Percentiles rank a stretch among this genome's conserved stretches.
Conservation (phyloP, 2,888 invertebrate genomes). For the Melieria omissa region DNA sequence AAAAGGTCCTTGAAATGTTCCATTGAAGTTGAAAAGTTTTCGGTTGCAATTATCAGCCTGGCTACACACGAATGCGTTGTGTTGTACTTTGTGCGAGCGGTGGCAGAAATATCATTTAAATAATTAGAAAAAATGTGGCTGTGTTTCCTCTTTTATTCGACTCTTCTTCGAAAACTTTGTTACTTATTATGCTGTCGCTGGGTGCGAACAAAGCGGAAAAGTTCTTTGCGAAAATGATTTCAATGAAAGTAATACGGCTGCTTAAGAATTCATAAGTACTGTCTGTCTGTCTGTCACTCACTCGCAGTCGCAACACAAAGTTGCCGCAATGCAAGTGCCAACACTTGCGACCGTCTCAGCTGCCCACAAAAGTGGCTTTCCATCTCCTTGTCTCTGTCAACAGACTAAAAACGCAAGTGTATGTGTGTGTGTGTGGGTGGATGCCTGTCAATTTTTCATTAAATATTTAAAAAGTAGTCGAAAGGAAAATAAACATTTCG, state of each 20-base stretch:
- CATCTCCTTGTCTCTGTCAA: neutral
- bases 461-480: slow-evolving; percentile 60
- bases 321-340: neutral
- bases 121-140: slow-evolving; percentile 48
- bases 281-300: neutral
- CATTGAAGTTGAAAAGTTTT: slow-evolving; percentile 43
- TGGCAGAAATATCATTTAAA: slow-evolving; percentile 49
- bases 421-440: neutral
- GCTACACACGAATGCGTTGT: slow-evolving; percentile 54
- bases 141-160: no score
- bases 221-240: slow-evolving; percentile 18
- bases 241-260: slow-evolving; percentile 23
- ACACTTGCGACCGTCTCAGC: neutral
- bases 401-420: neutral
- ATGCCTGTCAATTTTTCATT: slow-evolving; percentile 51
- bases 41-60: slow-evolving; percentile 55
- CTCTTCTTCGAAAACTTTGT: slow-evolving; percentile 37
- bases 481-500: slow-evolving; percentile 49
- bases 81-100: slow-evolving; percentile 39
- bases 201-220: slow-evolving; percentile 16
- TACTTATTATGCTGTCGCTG: no score
- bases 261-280: slow-evolving; percentile 46
- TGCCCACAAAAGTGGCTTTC: neutral
- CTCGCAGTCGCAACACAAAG: neutral
- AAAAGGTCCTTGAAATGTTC: neutral